Conservation (phyloP, 2,797 vertebrate species). For the Lagorchestes hirsutus region DNA sequence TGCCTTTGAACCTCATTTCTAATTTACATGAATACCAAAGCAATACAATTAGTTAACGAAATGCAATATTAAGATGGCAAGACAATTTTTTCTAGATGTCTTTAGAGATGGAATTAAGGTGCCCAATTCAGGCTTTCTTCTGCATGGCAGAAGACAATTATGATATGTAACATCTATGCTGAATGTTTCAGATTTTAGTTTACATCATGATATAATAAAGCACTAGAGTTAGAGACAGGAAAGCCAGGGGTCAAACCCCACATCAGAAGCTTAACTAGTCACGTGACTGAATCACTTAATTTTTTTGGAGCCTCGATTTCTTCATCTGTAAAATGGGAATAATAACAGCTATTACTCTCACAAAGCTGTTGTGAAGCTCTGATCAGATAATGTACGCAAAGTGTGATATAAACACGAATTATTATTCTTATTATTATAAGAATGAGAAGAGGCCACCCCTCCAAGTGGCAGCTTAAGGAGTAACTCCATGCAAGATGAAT, state of each 20-base stretch:
- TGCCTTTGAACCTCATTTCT: background rate
- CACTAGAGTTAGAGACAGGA: background rate
- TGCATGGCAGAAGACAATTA: constrained; percentile 4
- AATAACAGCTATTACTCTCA: background rate
- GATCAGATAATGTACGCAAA: background rate
- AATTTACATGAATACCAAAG: background rate
- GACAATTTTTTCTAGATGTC: background rate
- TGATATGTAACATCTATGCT: background rate
- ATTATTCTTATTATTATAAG: background rate
- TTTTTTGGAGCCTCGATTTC: background rate
- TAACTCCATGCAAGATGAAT: background rate
- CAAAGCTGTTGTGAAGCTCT: background rate
- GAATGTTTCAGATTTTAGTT: background rate
- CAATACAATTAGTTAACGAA: background rate
- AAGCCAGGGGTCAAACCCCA: background rate
- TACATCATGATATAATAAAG: background rate
- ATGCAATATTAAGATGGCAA: background rate
- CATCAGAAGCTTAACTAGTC: background rate
- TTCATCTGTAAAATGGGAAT: background rate
- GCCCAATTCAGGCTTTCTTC: constrained; percentile 4
- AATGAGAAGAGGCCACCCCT: background rate
- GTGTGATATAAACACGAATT: background rate
- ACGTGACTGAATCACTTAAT: background rate
- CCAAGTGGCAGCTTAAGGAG: background rate
- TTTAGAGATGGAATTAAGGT: constrained; percentile 14